Base-by-base conservation (phyloP, 2,888 invertebrate genomes). In the Athalia rosae region DNA sequence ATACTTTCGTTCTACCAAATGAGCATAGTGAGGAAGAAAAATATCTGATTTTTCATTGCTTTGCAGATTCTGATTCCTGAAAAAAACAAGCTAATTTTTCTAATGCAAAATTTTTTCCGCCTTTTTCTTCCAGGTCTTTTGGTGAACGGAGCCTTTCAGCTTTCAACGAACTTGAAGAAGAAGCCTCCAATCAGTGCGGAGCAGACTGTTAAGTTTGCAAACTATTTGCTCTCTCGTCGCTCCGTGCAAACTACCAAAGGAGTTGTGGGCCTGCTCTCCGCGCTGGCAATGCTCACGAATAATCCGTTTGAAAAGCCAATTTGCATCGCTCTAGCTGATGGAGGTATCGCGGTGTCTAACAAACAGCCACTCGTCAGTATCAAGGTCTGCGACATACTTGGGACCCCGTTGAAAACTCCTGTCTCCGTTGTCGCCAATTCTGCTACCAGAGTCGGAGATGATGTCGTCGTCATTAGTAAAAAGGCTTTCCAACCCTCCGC, bases 241-340 rank as follows among this genome's bases (percentile, higher is more conserved):
- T 96, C 97, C 64, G 98, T 98, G 3, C 97, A 95, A 88, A 94
- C 95, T 4, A 92, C 96, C 0, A 95, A 95, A 87, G 97, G 98
- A 50, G 96, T 96, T 4, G 93, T 95, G 80, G 92, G 95, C 77
- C 91, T 99, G 45, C 91, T 98, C 0, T 95, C 96, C 81, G 96
- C 96, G 0, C 91, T 98, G 41, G 91, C 92, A 61, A 93, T 94
- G 0, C 91, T 96, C 11, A 93, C 94, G 2, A 92, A 92, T 8
- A 95, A 95, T 80, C 93, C 94, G 91, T 95, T 95, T 85, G 89
- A 86, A 78, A 84, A 84, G n/a, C 98, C 98, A 7, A 94, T 98
- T 79, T 95, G 96, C 86, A 94, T 98, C 78, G 93, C 95, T 3
- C 91, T 97, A 80, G 94, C 95, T 81, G 96, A 96, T 82, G 93